Evolutionary conservation across 2,113 vertebrate species (phyloP).

Genomic region (Chloebia gouldiae): DNA sequence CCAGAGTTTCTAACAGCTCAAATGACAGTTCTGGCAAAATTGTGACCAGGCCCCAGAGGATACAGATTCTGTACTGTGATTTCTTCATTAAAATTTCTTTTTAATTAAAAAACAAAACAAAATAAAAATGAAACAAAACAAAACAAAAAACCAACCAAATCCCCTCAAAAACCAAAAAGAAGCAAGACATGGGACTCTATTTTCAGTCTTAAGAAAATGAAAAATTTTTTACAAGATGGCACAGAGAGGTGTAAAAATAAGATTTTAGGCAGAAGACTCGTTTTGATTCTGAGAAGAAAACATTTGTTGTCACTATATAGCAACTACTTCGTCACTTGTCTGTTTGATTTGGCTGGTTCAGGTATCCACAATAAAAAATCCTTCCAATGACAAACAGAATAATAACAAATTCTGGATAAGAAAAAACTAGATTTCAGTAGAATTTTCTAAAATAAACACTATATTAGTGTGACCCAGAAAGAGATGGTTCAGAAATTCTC

Average conservation of each 20-base stretch:
- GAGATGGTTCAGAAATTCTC: not conserved
- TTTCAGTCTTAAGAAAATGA: not conserved
- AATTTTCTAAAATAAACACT: not conserved
- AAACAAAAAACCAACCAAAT: not conserved
- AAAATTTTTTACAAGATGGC: not conserved
- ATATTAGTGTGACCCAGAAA: not conserved
- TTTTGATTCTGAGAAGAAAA: constrained; percentile 5
- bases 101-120: not conserved
- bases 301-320: not conserved
- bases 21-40: not conserved
- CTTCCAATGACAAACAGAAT: not conserved
- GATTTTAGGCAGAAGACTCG: not conserved
- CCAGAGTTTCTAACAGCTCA: constrained; percentile 2
- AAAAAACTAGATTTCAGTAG: not conserved
- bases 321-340: not conserved
- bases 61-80: not conserved
- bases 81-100: not conserved
- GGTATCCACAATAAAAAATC: not conserved
- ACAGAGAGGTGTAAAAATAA: not conserved
- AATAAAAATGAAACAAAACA: not conserved
- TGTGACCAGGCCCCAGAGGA: not conserved
- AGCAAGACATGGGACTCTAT: not conserved
- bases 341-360: constrained; percentile 22
- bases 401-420: not conserved
- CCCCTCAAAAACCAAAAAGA: not conserved